Evolutionary conservation across 92 coral and sea anemone species (phyloP).

Genomic region (Phenganax stokvisi): DNA sequence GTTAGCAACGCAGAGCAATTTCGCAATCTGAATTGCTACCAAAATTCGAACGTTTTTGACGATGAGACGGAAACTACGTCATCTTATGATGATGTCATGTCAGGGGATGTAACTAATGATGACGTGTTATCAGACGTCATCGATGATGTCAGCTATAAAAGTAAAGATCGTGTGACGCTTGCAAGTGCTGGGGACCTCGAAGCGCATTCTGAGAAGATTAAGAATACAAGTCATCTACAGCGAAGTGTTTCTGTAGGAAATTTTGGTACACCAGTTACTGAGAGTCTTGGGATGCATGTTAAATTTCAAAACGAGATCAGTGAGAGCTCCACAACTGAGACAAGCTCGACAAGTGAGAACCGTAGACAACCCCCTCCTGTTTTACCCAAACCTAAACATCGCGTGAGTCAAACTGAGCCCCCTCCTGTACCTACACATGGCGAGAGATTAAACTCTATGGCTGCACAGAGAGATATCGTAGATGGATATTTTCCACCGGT

Average conservation of each 20-base stretch:
- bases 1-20: background rate
- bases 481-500: slow-evolving; percentile 61
- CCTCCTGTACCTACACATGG: slow-evolving; percentile 9
- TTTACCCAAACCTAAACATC: slow-evolving; percentile 34
- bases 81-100: slow-evolving; percentile 12
- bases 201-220: background rate
- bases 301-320: slow-evolving; percentile 4
- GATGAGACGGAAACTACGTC: slow-evolving; percentile 25
- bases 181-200: background rate
- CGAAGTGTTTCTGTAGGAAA: background rate
- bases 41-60: slow-evolving; percentile 15
- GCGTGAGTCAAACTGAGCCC: background rate
- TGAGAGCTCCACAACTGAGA: slow-evolving; percentile 8
- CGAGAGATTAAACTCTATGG: slow-evolving; percentile 24
- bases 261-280: background rate
- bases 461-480: slow-evolving; percentile 33
- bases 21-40: background rate
- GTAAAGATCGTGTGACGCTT: background rate
- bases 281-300: slow-evolving; percentile 6
- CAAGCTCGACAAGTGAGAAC: slow-evolving; percentile 15
- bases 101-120: background rate
- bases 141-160: background rate
- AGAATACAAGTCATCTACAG: background rate
- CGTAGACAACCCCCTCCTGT: slow-evolving; percentile 34
- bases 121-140: background rate